These are phyloP conservation scores for Cryptomyrus ogoouensis DNA, from an alignment of 2,113 vertebrate species.

Conservation along the genomic window DNA sequence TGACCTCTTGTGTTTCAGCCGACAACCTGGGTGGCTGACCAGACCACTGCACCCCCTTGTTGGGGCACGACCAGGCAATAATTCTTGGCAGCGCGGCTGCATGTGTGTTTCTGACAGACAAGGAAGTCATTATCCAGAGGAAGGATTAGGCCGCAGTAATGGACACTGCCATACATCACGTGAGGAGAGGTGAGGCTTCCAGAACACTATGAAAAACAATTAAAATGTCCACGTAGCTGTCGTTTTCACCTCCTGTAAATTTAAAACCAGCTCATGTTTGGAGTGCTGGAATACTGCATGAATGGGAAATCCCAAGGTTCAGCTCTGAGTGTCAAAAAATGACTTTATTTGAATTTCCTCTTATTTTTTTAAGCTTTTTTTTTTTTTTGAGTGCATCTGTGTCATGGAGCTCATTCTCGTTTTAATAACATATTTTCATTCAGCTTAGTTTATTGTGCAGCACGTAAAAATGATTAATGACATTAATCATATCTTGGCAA, in stretches of 20 bases:
- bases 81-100: slow-evolving; percentile 8
- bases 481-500: slow-evolving; percentile 60
- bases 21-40: slow-evolving; percentile 47
- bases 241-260: slow-evolving; percentile 31
- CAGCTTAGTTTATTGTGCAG: slow-evolving; percentile 51
- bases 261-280: slow-evolving; percentile 22
- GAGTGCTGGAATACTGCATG: not conserved
- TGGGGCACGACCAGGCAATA: slow-evolving; percentile 36
- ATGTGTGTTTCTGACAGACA: slow-evolving; percentile 32
- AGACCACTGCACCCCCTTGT: slow-evolving; percentile 14
- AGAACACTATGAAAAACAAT: slow-evolving; percentile 45
- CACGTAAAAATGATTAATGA: slow-evolving; percentile 45
- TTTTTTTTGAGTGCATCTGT: not conserved
- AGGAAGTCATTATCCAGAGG: slow-evolving; percentile 38
- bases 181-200: slow-evolving; percentile 31
- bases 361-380: not conserved
- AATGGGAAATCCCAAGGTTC: slow-evolving; percentile 10
- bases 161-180: slow-evolving; percentile 46
- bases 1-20: slow-evolving; percentile 32
- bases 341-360: not conserved
- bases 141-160: slow-evolving; percentile 38
- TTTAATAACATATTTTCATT: slow-evolving; percentile 26
- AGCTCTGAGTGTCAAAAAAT: not conserved
- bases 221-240: slow-evolving; percentile 31
- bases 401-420: not conserved